These are phyloP conservation scores for Falco cherrug DNA, from an alignment of 2,797 vertebrate species.

Conservation along the genomic window DNA sequence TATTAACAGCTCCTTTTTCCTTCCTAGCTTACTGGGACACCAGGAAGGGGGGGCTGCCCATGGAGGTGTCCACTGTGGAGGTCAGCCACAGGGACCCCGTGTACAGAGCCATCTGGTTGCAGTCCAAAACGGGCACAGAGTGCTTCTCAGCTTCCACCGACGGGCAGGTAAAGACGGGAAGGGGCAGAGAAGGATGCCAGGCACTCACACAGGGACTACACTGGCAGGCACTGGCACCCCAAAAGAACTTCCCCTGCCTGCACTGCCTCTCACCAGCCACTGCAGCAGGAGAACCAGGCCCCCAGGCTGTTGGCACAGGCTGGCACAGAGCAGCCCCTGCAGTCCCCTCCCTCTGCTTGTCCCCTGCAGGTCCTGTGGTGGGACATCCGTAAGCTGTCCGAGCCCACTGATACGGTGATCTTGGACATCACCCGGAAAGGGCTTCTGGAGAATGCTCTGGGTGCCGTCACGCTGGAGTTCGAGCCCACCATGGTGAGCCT, in stretches of 20 bases:
- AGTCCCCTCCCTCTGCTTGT: not conserved
- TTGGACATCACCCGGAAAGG: constrained; percentile 85
- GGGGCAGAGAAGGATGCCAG: not conserved
- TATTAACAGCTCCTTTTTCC: not conserved
- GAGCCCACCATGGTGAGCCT: constrained; percentile 86
- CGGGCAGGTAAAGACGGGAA: constrained; percentile 83
- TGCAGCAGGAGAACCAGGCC: not conserved
- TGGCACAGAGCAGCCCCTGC: not conserved
- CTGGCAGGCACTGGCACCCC: not conserved
- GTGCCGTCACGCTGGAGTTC: constrained; percentile 88
- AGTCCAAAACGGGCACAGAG: constrained; percentile 92
- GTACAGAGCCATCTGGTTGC: constrained; percentile 91
- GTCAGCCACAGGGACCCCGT: constrained; percentile 91
- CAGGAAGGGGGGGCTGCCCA: constrained; percentile 85
- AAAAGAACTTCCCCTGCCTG: not conserved
- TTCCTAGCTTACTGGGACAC: constrained; percentile 90
- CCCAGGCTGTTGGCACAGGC: not conserved
- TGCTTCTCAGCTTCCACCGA: constrained; percentile 92
- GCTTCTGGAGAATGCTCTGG: constrained; percentile 82
- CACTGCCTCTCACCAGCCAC: not conserved
- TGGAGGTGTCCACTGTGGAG: constrained; percentile 87
- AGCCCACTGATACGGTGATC: constrained; percentile 87
- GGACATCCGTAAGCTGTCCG: constrained; percentile 88
- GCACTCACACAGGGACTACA: accelerated
- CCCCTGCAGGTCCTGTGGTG: constrained; percentile 90